Conservation (phyloP, 2,888 invertebrate species). For the Mechanitis messenoides region DNA sequence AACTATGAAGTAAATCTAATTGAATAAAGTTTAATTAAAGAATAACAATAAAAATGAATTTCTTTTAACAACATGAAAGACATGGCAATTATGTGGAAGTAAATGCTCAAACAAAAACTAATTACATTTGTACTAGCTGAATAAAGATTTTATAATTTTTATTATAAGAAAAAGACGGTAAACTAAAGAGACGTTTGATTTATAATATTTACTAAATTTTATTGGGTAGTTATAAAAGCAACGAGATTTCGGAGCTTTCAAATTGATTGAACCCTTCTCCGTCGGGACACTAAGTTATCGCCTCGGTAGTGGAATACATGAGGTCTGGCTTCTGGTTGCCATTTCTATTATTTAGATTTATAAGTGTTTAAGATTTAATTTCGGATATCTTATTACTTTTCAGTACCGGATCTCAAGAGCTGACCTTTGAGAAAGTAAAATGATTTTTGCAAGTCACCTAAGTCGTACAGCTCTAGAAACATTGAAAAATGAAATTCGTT, state of each 20-base stretch:
- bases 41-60: slow-evolving; percentile 55
- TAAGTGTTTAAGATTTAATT: background rate
- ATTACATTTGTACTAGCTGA: slow-evolving; percentile 8
- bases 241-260: slow-evolving; percentile 18
- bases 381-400: too few relatives aligned
- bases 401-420: too few relatives aligned
- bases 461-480: too few relatives aligned
- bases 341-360: slow-evolving; percentile 16
- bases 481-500: too few relatives aligned
- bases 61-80: slow-evolving; percentile 56
- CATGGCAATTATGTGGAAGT: slow-evolving; percentile 60
- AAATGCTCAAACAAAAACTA: slow-evolving; percentile 46
- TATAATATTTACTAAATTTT: background rate
- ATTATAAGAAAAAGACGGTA: background rate
- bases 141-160: too few relatives aligned
- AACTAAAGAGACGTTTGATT: too few relatives aligned
- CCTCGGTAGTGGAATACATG: slow-evolving; percentile 17
- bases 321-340: slow-evolving; percentile 8
- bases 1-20: too few relatives aligned
- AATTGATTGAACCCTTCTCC: slow-evolving; percentile 18
- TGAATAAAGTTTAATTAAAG: slow-evolving; percentile 49
- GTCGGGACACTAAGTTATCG: slow-evolving; percentile 18
- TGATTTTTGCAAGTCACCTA: too few relatives aligned
- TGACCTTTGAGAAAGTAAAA: too few relatives aligned
- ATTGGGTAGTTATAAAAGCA: slow-evolving; percentile 14